Evolutionary conservation across 2,113 vertebrate genomes (phyloP), one percentile per base, ranked within the genome.

Genomic region (Bubo blakistoni): DNA sequence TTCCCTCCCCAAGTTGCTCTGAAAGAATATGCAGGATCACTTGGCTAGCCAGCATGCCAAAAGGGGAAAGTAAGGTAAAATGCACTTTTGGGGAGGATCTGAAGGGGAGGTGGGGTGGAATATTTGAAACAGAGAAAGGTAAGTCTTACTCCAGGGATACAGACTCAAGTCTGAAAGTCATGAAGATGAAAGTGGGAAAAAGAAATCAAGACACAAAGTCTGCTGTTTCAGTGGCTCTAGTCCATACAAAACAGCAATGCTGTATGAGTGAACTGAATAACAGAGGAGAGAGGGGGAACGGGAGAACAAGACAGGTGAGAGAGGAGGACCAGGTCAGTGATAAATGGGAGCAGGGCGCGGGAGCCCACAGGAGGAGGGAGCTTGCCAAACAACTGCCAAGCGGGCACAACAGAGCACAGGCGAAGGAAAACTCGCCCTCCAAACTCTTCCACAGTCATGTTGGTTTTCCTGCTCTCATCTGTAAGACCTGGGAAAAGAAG

Each of bases 241-340:
- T 74, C 24, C 29, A 8, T 59, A 51, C 1, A 1, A 51, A 86
- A 70, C 19, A 86, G 32, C 54, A 73, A 2, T 55, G 8, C 7
- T 86, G 16, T 36, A 29, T 46, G 38, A 86, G 17, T 46, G 59
- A 80, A 22, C 21, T 54, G 36, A 72, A 88, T 27, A 40, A 29
- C n/a, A 70, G 51, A 52, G 51, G 24, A 66, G 70, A 54, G 55
- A 62, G 29, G 6, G 29, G 44, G 29, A 78, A 57, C 29, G 11
- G 12, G 30, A 73, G 61, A 59, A 65, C 0, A 0, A 86, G 62
- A 18, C 6, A 51, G 16, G 21, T 1, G 5, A 80, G 65, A 20
- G 22, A 76, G 44, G 40, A 88, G 67, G 25, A 29, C 32, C 25
- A 32, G 52, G n/a, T 78, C 57, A 55, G 49, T n/a, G 61, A 65